Percentiles rank a stretch among this genome's conserved stretches.
phyloP scores from a whole-genome alignment of 2,113 vertebrate species.

The Calidris pugnax region DNA sequence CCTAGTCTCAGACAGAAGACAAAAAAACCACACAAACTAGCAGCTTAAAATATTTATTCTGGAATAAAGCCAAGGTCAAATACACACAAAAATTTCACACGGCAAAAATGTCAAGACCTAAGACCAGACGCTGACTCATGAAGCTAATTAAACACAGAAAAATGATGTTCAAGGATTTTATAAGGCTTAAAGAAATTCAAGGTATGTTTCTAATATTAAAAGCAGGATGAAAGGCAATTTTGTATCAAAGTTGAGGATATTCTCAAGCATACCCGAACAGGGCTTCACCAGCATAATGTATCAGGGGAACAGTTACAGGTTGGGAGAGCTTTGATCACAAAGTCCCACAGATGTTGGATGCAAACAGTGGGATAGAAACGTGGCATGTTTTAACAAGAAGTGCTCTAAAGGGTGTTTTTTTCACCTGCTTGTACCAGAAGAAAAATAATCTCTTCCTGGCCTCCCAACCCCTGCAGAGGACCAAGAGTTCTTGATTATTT shows the following conservation, averaged over 20 bases:
- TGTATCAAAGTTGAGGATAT: not conserved
- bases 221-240: not conserved
- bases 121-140: not conserved
- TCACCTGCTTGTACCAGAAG: not conserved
- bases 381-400: not conserved
- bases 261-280: not conserved
- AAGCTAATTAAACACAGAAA: conserved; percentile 46
- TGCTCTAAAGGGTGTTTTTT: not conserved
- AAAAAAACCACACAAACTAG: conserved; percentile 25
- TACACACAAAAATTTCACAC: not conserved
- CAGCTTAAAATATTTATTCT: conserved; percentile 60
- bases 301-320: not conserved
- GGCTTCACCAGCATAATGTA: not conserved
- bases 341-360: not conserved
- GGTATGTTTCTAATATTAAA: not conserved
- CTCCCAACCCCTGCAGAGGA: not conserved
- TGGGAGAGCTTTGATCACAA: not conserved
- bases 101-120: conserved; percentile 21
- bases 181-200: not conserved
- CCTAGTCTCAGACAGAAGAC: conserved; percentile 23
- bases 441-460: not conserved
- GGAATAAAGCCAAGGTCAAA: conserved; percentile 46
- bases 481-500: not conserved
- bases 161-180: not conserved
- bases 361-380: not conserved